Conservation (phyloP, 1,140 invertebrate species). For the Hypothenemus hampei region DNA sequence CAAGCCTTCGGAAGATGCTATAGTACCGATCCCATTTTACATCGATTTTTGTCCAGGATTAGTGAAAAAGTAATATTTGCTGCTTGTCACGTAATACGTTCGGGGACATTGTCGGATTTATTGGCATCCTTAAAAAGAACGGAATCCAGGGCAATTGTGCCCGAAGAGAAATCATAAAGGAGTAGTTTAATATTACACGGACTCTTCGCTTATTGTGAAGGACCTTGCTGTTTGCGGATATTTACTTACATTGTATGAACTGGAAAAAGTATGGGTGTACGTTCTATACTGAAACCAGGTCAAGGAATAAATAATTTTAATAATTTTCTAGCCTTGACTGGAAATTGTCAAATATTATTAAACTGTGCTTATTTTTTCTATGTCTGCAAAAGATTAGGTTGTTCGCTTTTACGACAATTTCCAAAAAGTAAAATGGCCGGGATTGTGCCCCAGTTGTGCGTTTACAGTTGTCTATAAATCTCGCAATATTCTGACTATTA, state of each 20-base stretch:
- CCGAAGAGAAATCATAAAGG: slow-evolving; percentile 13
- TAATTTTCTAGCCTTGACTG: too few relatives aligned
- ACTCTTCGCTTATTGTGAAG: too few relatives aligned
- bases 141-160: slow-evolving; percentile 2
- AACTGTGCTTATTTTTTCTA: too few relatives aligned
- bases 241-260: neutral
- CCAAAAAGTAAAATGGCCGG: slow-evolving; percentile 5
- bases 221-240: neutral
- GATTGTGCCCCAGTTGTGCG: slow-evolving; percentile 5
- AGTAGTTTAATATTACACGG: slow-evolving; percentile 9
- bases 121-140: slow-evolving; percentile 7
- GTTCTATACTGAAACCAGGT: neutral
- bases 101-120: slow-evolving; percentile 22
- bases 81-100: slow-evolving; percentile 23
- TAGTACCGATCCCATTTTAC: neutral
- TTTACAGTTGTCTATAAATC: slow-evolving; percentile 20
- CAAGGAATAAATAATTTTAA: too few relatives aligned
- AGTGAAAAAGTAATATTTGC: slow-evolving; percentile 16
- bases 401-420: too few relatives aligned
- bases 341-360: too few relatives aligned
- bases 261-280: neutral
- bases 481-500: slow-evolving; percentile 16
- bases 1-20: neutral
- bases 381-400: too few relatives aligned
- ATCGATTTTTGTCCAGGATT: neutral